Percentiles rank a stretch among this genome's conserved stretches.
Evolutionary conservation across 2,797 vertebrate genomes (phyloP).

Genomic region (Hemibagrus guttatus): DNA sequence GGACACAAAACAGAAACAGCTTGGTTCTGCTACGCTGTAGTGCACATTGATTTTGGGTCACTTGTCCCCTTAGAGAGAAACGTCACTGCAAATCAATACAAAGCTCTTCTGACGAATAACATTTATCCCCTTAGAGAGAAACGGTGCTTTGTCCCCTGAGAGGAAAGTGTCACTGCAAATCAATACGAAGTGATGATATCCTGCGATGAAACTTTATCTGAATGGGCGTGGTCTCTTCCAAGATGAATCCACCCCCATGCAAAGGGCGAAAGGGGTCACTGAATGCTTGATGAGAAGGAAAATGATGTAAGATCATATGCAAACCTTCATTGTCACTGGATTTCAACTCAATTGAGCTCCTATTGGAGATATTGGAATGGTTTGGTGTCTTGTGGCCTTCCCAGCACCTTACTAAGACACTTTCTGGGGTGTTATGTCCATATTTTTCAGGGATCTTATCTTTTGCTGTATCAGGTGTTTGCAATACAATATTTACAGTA

Average conservation of each 20-base stretch:
- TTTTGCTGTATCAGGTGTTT: neutral
- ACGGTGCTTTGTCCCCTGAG: neutral
- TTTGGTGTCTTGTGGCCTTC: neutral
- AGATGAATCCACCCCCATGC: neutral
- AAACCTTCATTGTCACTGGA: neutral
- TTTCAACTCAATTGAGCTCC: too few species aligned
- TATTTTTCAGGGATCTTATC: neutral
- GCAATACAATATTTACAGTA: neutral
- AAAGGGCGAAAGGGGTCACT: neutral
- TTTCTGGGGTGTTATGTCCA: neutral
- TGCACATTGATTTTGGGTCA: neutral
- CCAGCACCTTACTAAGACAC: neutral
- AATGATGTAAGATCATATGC: neutral
- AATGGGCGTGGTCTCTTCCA: neutral
- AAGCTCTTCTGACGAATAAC: too few species aligned
- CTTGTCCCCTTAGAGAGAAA: too few species aligned
- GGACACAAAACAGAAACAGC: neutral
- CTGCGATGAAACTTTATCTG: neutral
- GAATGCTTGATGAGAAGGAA: neutral
- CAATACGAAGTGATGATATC: constrained; percentile 2
- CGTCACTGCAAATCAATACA: neutral
- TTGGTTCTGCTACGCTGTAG: neutral
- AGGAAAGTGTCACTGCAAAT: neutral
- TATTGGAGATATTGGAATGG: neutral
- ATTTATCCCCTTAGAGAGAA: neutral